These are phyloP conservation scores for Petrolisthes manimaculis DNA, from an alignment of 2,888 invertebrate genomes.

Conservation along the genomic window DNA sequence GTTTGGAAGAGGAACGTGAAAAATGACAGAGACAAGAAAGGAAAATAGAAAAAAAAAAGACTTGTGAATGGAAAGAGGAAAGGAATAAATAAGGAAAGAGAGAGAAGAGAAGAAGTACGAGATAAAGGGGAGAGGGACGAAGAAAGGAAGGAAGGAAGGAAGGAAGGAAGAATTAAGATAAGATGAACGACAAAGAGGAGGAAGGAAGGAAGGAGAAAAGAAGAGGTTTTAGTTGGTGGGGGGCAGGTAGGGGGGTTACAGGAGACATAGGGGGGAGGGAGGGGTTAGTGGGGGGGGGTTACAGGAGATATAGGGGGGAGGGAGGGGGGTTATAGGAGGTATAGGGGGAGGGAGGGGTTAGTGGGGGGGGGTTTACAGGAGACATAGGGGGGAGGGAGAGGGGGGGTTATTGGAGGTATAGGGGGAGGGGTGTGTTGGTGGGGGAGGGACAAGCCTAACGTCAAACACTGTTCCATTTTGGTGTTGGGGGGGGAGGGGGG, in stretches of 20 bases:
- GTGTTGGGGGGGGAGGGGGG: no score
- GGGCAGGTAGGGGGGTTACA: background rate
- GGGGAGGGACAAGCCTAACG: no score
- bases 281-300: background rate
- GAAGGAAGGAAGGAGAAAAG: background rate
- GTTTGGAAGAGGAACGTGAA: background rate
- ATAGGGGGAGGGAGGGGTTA: no score
- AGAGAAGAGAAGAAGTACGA: background rate
- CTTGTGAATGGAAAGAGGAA: background rate
- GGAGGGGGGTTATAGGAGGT: no score
- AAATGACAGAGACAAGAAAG: background rate
- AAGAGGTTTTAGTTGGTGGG: background rate
- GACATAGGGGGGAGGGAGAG: no score
- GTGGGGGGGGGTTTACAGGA: no score
- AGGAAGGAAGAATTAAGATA: background rate
- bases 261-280: background rate
- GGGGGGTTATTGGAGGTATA: no score
- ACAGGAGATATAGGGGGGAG: background rate
- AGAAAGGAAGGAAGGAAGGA: background rate
- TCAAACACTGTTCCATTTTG: no score
- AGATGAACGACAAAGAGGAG: no score
- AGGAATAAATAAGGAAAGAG: conserved; percentile 1
- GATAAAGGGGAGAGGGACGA: background rate
- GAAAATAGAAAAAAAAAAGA: background rate
- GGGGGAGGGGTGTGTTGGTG: no score